Conservation (phyloP, 2,797 vertebrate genomes). For the Ateles fusciceps region DNA sequence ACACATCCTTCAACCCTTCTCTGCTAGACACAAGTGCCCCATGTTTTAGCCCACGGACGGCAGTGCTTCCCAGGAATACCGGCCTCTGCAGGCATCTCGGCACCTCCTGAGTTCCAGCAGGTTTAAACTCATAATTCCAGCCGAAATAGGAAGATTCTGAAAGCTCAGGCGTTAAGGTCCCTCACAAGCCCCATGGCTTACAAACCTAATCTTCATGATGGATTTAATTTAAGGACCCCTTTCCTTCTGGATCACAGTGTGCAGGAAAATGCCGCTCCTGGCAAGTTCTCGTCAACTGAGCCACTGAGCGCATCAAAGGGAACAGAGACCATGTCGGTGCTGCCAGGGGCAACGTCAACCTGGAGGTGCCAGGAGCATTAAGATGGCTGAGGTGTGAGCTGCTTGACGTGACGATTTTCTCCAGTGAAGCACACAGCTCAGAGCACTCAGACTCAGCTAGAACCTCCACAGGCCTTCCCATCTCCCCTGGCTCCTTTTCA, state of each 20-base stretch:
- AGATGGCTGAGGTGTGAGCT: conserved; percentile 66
- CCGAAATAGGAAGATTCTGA: neutral
- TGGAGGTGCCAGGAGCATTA: conserved; percentile 71
- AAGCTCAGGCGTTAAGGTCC: neutral
- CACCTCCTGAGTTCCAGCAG: conserved; percentile 1
- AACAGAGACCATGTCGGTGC: conserved; percentile 65
- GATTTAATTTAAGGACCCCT: conserved; percentile 37
- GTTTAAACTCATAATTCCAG: conserved; percentile 3
- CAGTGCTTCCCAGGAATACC: fast-evolving
- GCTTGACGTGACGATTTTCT: conserved; percentile 67
- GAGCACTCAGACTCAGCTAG: neutral
- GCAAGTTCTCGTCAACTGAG: conserved; percentile 65
- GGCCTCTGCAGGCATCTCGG: neutral
- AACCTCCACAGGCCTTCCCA: neutral
- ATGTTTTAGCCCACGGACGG: neutral
- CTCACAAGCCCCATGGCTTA: neutral
- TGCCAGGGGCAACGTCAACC: conserved; percentile 71
- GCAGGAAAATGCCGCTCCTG: neutral
- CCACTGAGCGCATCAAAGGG: conserved; percentile 55
- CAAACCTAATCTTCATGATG: conserved; percentile 48
- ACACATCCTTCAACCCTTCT: neutral
- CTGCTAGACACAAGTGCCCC: neutral
- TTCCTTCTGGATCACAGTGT: neutral
- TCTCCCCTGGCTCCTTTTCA: neutral
- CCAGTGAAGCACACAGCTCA: neutral